These are phyloP conservation scores for Nemopilema nomurai DNA, from an alignment of 30 jellyfish, hydroid and myxozoan genomes.

Conservation along the genomic window DNA sequence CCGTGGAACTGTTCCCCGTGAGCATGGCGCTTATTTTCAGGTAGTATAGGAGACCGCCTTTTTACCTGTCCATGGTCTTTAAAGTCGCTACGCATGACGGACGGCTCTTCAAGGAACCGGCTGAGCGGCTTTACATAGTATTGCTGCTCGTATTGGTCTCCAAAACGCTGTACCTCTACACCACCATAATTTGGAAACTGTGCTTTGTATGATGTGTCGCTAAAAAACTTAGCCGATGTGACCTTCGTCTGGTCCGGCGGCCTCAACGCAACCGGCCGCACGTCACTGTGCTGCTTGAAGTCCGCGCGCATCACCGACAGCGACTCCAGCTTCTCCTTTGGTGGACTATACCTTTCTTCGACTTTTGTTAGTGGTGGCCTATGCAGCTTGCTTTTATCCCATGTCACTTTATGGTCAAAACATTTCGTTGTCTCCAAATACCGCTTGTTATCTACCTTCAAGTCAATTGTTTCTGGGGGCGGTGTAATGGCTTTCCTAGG, in stretches of 20 bases:
- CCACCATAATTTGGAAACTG: slow-evolving; percentile 63
- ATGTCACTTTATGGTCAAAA: slow-evolving; percentile 34
- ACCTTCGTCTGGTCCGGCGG: slow-evolving; percentile 42
- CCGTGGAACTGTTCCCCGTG: slow-evolving; percentile 53
- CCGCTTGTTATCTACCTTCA: slow-evolving; percentile 46
- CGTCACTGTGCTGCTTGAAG: slow-evolving; percentile 44
- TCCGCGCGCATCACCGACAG: slow-evolving; percentile 68
- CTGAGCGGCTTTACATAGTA: slow-evolving; percentile 51
- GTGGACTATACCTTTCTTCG: slow-evolving; percentile 61
- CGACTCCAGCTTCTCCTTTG: slow-evolving; percentile 68
- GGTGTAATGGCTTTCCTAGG: slow-evolving; percentile 67
- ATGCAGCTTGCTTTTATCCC: slow-evolving; percentile 44
- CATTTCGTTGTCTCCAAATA: slow-evolving; percentile 66
- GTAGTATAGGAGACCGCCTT: slow-evolving; percentile 48
- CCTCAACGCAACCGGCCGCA: slow-evolving; percentile 32
- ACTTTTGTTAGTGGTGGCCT: slow-evolving; percentile 38
- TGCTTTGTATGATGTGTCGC: slow-evolving; percentile 59
- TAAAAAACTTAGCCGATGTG: slow-evolving; percentile 40
- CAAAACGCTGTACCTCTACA: slow-evolving; percentile 45
- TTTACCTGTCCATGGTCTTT: slow-evolving; percentile 30
- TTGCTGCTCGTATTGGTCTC: slow-evolving; percentile 50
- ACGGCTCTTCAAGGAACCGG: slow-evolving; percentile 47
- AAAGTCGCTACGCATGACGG: slow-evolving; percentile 57
- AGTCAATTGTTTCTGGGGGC: slow-evolving; percentile 70
- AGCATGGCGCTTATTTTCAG: slow-evolving; percentile 56